phyloP scores from a whole-genome alignment of 2,797 vertebrate genomes.

The Lagodon rhomboides region DNA sequence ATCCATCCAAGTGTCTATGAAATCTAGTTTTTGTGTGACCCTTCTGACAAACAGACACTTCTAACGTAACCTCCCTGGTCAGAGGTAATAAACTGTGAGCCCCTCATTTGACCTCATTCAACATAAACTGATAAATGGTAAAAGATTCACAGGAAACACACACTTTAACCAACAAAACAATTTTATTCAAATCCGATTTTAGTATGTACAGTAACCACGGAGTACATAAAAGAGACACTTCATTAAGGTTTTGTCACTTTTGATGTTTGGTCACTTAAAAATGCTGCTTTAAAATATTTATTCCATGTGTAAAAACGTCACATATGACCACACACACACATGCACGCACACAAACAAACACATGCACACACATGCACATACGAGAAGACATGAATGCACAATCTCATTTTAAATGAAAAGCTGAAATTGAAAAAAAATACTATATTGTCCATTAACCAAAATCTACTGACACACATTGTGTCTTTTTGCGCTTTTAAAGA shows the following conservation, averaged over 20 bases:
- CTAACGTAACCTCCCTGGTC: too few relatives aligned
- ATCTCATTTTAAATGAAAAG: slow-evolving; percentile 5
- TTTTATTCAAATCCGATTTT: slow-evolving; percentile 13
- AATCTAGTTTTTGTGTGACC: too few relatives aligned
- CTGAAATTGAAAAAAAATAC: not conserved
- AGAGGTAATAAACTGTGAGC: not conserved
- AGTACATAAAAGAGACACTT: not conserved
- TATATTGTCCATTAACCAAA: not conserved
- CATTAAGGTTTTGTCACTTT: not conserved
- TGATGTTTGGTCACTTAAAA: too few relatives aligned
- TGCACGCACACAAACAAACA: not conserved
- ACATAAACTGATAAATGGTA: not conserved
- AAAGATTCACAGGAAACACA: not conserved
- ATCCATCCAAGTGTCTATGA: too few relatives aligned
- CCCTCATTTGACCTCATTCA: not conserved
- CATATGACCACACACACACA: not conserved
- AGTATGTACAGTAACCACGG: not conserved
- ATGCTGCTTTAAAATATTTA: not conserved
- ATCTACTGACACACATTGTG: not conserved
- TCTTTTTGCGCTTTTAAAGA: not conserved
- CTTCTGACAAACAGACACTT: too few relatives aligned
- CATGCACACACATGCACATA: not conserved
- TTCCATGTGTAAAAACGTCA: not conserved
- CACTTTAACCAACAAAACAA: slow-evolving; percentile 1
- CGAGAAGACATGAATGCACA: not conserved